Percentiles rank a stretch among this genome's conserved stretches.
Evolutionary conservation across 2,888 invertebrate genomes (phyloP).

Genomic region (Drosophila austrosaltans): DNA sequence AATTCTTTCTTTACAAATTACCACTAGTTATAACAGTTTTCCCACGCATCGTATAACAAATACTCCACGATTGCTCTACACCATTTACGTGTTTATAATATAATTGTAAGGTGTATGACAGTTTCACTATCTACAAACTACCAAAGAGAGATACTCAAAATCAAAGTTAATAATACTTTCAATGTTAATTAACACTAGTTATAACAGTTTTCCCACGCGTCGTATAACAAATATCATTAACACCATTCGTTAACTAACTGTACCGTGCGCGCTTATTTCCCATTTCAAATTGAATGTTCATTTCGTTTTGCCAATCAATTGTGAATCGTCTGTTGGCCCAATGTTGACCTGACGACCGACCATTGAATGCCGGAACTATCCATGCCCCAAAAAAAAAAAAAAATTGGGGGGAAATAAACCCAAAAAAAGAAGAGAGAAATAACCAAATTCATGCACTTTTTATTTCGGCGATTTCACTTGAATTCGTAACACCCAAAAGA

Average conservation of each 20-base stretch:
- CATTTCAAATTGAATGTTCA: slow-evolving; percentile 73
- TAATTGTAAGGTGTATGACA: too few species aligned
- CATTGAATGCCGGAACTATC: slow-evolving; percentile 65
- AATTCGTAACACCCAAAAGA: slow-evolving; percentile 72
- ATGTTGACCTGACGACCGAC: slow-evolving; percentile 28
- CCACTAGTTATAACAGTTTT: neutral
- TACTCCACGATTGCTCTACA: slow-evolving; percentile 8
- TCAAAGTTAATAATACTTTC: too few species aligned
- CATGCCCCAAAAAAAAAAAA: slow-evolving; percentile 55
- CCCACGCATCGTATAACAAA: slow-evolving; percentile 9
- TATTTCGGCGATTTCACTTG: slow-evolving; percentile 73
- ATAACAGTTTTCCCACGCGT: too few species aligned
- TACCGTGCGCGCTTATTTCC: neutral
- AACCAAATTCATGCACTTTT: slow-evolving; percentile 69
- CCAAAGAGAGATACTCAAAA: too few species aligned
- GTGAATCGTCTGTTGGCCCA: slow-evolving; percentile 54
- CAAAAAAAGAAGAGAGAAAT: slow-evolving; percentile 5
- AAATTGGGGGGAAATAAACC: slow-evolving; percentile 4
- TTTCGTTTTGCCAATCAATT: slow-evolving; percentile 74
- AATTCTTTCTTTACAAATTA: too few species aligned
- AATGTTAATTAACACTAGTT: too few species aligned
- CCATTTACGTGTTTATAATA: too few species aligned
- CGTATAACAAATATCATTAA: slow-evolving; percentile 18
- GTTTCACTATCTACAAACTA: too few species aligned
- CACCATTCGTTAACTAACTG: slow-evolving; percentile 15